phyloP scores from a whole-genome alignment of 1,140 invertebrate species.

The Drosophila subpulchrella region DNA sequence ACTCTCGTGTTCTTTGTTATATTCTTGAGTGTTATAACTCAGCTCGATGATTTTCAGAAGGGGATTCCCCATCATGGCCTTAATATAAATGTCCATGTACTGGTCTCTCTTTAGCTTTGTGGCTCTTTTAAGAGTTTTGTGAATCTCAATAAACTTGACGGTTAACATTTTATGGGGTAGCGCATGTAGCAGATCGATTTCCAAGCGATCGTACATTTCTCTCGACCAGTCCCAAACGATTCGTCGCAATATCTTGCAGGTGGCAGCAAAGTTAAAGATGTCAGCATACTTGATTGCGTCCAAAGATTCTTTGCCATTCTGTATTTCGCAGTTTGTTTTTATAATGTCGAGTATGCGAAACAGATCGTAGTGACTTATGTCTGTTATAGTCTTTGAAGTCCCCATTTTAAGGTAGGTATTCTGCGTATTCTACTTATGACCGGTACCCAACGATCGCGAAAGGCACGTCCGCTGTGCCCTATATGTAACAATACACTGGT shows the following conservation, averaged over 20 bases:
- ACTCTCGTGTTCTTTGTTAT: neutral
- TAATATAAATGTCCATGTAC: slow-evolving; percentile 2
- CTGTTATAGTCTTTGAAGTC: neutral
- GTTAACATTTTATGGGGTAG: neutral
- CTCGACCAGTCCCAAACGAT: slow-evolving; percentile 5
- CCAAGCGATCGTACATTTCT: slow-evolving; percentile 3
- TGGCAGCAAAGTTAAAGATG: slow-evolving; percentile 14
- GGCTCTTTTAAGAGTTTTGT: neutral
- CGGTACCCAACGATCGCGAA: neutral
- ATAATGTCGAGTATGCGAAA: slow-evolving; percentile 19
- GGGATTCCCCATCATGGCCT: slow-evolving; percentile 4
- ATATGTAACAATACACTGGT: neutral
- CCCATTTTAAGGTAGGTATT: too few relatives aligned
- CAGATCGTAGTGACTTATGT: neutral
- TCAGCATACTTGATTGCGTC: slow-evolving; percentile 15
- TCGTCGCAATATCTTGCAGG: neutral
- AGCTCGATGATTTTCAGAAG: neutral
- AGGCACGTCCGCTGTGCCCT: neutral
- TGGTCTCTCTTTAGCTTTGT: neutral
- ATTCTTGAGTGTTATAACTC: neutral
- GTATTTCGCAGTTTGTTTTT: neutral
- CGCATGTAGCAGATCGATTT: slow-evolving; percentile 1
- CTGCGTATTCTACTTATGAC: neutral
- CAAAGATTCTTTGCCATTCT: neutral
- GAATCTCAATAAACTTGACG: slow-evolving; percentile 7